A percentile compares a stretch with the other conserved stretches of the same genome.
These are phyloP conservation scores for Scaptomyza parva DNA, from an alignment of 2,888 invertebrate species.

Conservation along the genomic window DNA sequence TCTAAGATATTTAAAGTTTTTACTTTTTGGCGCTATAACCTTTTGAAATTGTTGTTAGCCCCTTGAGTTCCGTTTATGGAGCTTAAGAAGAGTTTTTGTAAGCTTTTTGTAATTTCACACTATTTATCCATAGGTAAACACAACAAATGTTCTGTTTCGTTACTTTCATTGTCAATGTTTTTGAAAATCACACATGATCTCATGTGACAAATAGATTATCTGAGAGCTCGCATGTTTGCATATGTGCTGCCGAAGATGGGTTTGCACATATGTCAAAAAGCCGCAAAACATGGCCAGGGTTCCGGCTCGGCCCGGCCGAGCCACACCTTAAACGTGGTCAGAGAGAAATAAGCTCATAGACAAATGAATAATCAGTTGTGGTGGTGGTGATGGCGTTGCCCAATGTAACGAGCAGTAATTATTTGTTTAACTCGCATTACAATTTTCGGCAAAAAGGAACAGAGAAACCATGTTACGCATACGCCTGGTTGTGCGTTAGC, in stretches of 20 bases:
- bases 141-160: not conserved
- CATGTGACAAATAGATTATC: not conserved
- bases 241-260: conserved; percentile 3
- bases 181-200: not conserved
- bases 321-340: conserved; percentile 28
- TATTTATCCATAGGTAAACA: not conserved
- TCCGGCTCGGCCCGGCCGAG: not conserved
- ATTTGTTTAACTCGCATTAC: conserved; percentile 30
- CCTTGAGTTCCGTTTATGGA: not conserved
- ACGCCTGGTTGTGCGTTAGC: conserved; percentile 37
- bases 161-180: not conserved
- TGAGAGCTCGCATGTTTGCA: conserved; percentile 32
- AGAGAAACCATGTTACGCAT: conserved; percentile 38
- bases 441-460: conserved; percentile 3
- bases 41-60: no score
- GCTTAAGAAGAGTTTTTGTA: no score
- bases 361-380: no score
- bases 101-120: no score
- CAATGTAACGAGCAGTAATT: conserved; percentile 32
- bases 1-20: not conserved
- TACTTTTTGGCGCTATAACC: not conserved
- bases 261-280: conserved; percentile 38
- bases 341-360: not conserved
- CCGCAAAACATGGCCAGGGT: conserved; percentile 5
- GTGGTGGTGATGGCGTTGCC: conserved; percentile 10